A percentile compares a stretch with the other conserved stretches of the same genome.
Conservation (phyloP, 2,113 vertebrate species). For the Nesoenas mayeri region DNA sequence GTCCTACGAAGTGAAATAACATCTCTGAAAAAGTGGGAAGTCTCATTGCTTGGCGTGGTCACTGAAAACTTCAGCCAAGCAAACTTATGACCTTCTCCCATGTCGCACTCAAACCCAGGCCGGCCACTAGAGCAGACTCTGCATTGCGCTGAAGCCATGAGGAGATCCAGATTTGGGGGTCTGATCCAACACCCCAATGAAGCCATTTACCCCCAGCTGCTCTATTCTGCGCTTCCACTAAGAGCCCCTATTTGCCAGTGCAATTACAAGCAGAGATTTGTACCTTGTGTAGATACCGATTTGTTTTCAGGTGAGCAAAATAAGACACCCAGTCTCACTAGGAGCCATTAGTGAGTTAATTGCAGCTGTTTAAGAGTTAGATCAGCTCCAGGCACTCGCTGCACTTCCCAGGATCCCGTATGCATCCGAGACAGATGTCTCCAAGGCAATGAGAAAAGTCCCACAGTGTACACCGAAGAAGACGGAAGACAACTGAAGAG, state of each 20-base stretch:
- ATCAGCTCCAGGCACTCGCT: constrained; percentile 13
- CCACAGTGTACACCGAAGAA: not conserved
- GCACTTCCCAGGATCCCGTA: not conserved
- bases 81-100: constrained; percentile 44
- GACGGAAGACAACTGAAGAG: constrained; percentile 36
- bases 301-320: not conserved
- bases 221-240: not conserved
- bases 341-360: not conserved
- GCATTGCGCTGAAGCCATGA: not conserved
- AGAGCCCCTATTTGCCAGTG: not conserved
- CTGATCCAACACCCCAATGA: not conserved
- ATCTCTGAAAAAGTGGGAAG: constrained; percentile 55
- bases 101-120: not conserved
- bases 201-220: not conserved
- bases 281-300: not conserved
- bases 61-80: constrained; percentile 31
- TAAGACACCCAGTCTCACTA: not conserved
- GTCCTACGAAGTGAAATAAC: constrained; percentile 43
- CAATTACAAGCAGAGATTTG: not conserved
- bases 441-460: not conserved
- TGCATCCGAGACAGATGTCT: not conserved
- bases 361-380: not conserved
- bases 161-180: not conserved
- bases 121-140: not conserved
- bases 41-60: constrained; percentile 47